Evolutionary conservation across 1,140 invertebrate species (phyloP).

Genomic region (Bombus pyrosoma): DNA sequence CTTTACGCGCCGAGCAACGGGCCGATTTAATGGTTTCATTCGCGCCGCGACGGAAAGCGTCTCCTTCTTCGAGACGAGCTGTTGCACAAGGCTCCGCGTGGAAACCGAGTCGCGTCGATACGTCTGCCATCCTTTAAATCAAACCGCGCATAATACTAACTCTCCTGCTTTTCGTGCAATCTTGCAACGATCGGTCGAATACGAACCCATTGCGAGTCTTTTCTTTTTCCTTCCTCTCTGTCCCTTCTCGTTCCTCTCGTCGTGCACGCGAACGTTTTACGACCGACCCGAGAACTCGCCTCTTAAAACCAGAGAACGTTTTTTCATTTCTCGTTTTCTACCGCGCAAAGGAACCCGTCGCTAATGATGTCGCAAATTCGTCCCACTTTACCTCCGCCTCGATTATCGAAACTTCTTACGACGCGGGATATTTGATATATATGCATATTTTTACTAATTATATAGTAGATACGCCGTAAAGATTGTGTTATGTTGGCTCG

Average conservation of each 20-base stretch:
- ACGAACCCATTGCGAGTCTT: neutral
- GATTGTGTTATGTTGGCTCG: neutral
- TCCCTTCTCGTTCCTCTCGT: too few relatives aligned
- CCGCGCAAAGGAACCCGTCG: neutral
- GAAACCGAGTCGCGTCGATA: neutral
- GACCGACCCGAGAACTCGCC: neutral
- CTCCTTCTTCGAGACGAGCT: neutral
- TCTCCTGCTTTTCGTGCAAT: slow-evolving; percentile 12
- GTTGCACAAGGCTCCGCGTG: slow-evolving; percentile 10
- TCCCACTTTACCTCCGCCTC: neutral
- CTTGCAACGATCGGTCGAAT: slow-evolving; percentile 6
- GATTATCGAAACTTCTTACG: neutral
- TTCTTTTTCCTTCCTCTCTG: neutral
- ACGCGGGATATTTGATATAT: too few relatives aligned
- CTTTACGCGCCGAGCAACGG: slow-evolving; percentile 24
- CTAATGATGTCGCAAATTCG: slow-evolving; percentile 29
- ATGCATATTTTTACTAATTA: too few relatives aligned
- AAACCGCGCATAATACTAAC: neutral
- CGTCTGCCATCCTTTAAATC: slow-evolving; percentile 25
- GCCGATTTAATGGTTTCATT: slow-evolving; percentile 58
- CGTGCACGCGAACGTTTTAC: slow-evolving; percentile 14
- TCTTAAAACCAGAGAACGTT: neutral
- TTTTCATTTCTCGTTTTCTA: slow-evolving; percentile 33
- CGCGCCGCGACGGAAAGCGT: slow-evolving; percentile 27
- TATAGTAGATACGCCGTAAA: too few relatives aligned